Base-by-base conservation (phyloP, 2,113 vertebrate genomes). In the Fukomys damarensis region DNA sequence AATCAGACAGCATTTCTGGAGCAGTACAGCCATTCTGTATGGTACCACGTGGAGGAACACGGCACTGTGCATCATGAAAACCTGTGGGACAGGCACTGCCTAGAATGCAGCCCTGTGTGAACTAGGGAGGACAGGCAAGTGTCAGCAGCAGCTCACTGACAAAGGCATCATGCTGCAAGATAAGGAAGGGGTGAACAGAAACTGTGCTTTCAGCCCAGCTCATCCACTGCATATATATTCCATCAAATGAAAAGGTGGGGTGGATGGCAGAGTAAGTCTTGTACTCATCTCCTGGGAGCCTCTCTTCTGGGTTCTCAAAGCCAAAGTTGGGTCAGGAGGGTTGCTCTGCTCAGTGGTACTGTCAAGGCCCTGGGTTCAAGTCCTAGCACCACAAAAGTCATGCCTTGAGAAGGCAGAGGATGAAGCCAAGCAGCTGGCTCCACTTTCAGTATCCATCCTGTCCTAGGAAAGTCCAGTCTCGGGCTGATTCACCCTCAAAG, bases 271-370 rank as follows among this genome's bases (percentile, higher is more conserved):
- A 70, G 3, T 68, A 49, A 86, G n/a, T 10, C 86, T 91, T 76
- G 26, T 2, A 41, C 17, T 83, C 58, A 89, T 66, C 59, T 86
- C 35, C 61, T 54, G 8, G 20, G 24, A 30, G n/a, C 12, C 56
- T 83, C 63, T 92, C 74, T 81, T 93, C 24, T 35, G 63, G 68
- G 8, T 81, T 93, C 59, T 89, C 61, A 63, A 89, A 91, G n/a
- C 43, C 11, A 56, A 38, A 80, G 30, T 32, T 80, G 17, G 49
- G 12, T 54, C 59, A 54, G 6, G 41, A 58, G 22, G 38, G 38
- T 43, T 4, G 7, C 13, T 59, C 56, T 3, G 14, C 13, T 59
- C 56, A 41, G 80, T 7, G n/a, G 22, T 82, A 59, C 22, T 32
- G 26, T 26, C 26, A 77, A 77, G 28, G 43, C 26, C 43, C 43